These are phyloP conservation scores for Knipowitschia caucasica DNA, from an alignment of 2,797 vertebrate genomes.

Conservation along the genomic window DNA sequence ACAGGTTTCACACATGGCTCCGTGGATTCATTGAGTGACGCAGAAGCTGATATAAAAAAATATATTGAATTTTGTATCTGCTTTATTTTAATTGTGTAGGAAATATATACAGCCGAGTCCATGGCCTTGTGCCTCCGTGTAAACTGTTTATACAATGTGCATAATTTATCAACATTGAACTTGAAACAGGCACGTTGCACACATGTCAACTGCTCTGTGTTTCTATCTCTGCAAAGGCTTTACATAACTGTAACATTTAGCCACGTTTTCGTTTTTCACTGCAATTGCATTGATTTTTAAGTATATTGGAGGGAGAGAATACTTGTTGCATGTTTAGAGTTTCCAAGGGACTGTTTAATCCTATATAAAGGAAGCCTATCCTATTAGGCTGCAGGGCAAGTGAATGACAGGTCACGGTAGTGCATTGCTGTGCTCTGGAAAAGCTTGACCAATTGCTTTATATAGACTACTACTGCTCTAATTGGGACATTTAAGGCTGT, in stretches of 20 bases:
- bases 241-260: constrained; percentile 13
- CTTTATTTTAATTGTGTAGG: constrained; percentile 7
- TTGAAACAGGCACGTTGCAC: constrained; percentile 5
- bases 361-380: constrained; percentile 52
- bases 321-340: constrained; percentile 24
- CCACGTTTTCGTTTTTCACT: constrained; percentile 4
- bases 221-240: not conserved
- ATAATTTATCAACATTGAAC: constrained; percentile 35
- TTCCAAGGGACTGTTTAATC: constrained; percentile 57
- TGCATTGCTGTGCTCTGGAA: constrained; percentile 14
- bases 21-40: constrained; percentile 12
- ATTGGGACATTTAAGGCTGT: constrained; percentile 10
- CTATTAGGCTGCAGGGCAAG: constrained; percentile 50
- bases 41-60: constrained; percentile 12
- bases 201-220: constrained; percentile 1
- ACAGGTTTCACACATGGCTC: constrained; percentile 21
- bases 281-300: not conserved
- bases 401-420: constrained; percentile 25
- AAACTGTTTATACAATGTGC: constrained; percentile 35
- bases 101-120: constrained; percentile 24
- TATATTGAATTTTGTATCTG: constrained; percentile 3
- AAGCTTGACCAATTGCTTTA: constrained; percentile 21
- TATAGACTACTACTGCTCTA: constrained; percentile 24
- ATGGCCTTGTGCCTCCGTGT: constrained; percentile 12
- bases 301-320: constrained; percentile 10